Conservation (phyloP, 2,113 vertebrate genomes). For the Daboia siamensis region DNA sequence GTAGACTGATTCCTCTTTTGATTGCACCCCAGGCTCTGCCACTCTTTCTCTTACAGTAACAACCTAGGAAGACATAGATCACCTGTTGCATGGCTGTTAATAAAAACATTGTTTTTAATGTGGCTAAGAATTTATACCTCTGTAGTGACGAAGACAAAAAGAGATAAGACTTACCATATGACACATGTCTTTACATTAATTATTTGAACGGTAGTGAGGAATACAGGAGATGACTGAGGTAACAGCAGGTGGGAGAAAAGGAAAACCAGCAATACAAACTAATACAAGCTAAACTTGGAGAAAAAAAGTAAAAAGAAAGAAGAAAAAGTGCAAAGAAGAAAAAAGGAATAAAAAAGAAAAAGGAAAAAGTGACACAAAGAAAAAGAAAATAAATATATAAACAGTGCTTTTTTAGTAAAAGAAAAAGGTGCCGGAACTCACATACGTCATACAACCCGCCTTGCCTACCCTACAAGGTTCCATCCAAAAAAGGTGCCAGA, state of each 20-base stretch:
- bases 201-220: neutral
- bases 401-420: too few relatives aligned
- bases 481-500: too few relatives aligned
- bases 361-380: neutral
- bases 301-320: too few relatives aligned
- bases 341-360: neutral
- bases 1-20: neutral
- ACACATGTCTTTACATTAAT: constrained; percentile 30
- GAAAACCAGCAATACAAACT: neutral
- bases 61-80: neutral
- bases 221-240: constrained; percentile 2
- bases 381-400: too few relatives aligned
- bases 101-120: neutral
- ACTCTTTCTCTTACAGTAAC: neutral
- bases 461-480: too few relatives aligned
- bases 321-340: too few relatives aligned
- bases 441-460: too few relatives aligned
- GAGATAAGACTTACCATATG: neutral
- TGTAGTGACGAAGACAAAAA: accelerated
- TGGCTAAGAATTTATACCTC: neutral
- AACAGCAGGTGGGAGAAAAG: constrained; percentile 37
- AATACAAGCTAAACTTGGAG: too few relatives aligned
- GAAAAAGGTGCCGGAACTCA: too few relatives aligned
- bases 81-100: neutral
- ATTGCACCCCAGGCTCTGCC: neutral